Conservation (phyloP, 2,797 vertebrate species). For the Poeciliopsis paucimaculata region DNA sequence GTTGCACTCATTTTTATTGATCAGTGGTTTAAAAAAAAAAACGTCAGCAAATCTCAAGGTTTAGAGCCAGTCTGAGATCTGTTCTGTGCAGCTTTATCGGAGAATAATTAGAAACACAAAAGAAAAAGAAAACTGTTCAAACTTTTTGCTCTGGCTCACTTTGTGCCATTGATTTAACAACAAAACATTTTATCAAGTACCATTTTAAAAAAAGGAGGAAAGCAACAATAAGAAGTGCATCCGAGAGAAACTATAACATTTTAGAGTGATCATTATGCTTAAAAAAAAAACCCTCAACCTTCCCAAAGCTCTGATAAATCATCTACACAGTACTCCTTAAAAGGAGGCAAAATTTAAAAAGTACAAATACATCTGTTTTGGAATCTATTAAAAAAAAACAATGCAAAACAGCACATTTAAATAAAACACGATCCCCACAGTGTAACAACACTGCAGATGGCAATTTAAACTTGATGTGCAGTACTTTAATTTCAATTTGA, state of each 20-base stretch:
- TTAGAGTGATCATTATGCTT: constrained; percentile 32
- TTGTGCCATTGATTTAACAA: constrained; percentile 66
- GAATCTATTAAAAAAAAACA: constrained; percentile 62
- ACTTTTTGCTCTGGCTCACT: constrained; percentile 61
- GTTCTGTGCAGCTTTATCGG: constrained; percentile 83
- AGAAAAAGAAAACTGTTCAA: constrained; percentile 71
- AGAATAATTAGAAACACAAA: constrained; percentile 72
- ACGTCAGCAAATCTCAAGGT: constrained; percentile 72
- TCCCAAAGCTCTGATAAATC: constrained; percentile 38
- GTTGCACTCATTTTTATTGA: constrained; percentile 85
- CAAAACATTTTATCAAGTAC: constrained; percentile 76
- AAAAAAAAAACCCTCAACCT: constrained; percentile 16
- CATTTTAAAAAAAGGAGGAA: constrained; percentile 59
- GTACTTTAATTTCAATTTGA: constrained; percentile 51
- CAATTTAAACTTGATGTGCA: constrained; percentile 50
- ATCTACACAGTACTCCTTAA: constrained; percentile 61
- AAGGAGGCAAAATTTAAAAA: constrained; percentile 29
- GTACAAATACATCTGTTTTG: constrained; percentile 65
- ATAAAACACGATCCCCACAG: constrained; percentile 55
- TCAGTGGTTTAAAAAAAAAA: constrained; percentile 83
- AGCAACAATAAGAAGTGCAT: constrained; percentile 75
- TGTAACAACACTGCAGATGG: constrained; percentile 40
- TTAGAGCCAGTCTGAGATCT: constrained; percentile 64
- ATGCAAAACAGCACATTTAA: constrained; percentile 66
- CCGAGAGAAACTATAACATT: constrained; percentile 56